Conservation (phyloP, 2,797 vertebrate genomes). For the Neosilurus hyrtlii region DNA sequence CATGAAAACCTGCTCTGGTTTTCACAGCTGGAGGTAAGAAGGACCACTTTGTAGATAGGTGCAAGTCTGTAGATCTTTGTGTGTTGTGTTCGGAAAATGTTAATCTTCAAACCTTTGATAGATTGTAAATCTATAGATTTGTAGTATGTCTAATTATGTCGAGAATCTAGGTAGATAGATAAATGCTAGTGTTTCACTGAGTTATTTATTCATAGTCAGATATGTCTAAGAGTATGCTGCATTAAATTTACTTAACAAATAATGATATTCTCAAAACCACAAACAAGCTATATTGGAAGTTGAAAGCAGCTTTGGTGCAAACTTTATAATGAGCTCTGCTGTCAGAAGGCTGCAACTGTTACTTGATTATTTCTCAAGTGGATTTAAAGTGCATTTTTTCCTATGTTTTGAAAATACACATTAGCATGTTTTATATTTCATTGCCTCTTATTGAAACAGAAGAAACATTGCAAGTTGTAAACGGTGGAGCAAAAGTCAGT, state of each 20-base stretch:
- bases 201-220: not conserved
- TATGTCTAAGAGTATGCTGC: not conserved
- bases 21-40: conserved; percentile 70
- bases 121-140: not conserved
- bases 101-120: not conserved
- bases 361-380: conserved; percentile 10
- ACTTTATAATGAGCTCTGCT: conserved; percentile 27
- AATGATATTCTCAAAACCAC: not conserved
- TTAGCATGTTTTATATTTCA: conserved; percentile 6
- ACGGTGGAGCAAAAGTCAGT: not conserved
- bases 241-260: conserved; percentile 1
- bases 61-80: not conserved
- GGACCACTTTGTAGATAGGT: not conserved
- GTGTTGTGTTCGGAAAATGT: not conserved
- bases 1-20: conserved; percentile 75
- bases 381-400: not conserved
- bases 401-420: not conserved
- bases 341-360: conserved; percentile 1
- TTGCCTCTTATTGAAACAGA: conserved; percentile 8
- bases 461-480: not conserved
- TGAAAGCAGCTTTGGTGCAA: conserved; percentile 17
- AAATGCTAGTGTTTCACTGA: not conserved
- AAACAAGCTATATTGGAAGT: conserved; percentile 7
- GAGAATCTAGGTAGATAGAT: no score
- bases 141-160: not conserved